Percentiles rank a stretch among this genome's conserved stretches.
phyloP scores from a whole-genome alignment of 2,888 invertebrate genomes.

The Pristionchus fissidentatus region DNA sequence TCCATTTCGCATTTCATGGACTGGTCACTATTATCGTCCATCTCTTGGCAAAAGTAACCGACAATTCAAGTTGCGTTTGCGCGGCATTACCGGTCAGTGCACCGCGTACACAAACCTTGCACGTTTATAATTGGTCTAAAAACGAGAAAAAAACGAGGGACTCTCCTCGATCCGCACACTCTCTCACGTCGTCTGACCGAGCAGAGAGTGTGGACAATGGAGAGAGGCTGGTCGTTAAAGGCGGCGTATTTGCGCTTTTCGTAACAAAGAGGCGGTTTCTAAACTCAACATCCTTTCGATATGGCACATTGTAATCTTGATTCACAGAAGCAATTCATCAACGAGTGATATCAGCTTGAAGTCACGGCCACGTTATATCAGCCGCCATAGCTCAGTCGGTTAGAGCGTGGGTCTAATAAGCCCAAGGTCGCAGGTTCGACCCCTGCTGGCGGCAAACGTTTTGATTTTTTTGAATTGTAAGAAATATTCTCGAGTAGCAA shows the following conservation, averaged over 20 bases:
- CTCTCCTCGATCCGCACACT: neutral
- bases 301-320: too few species aligned
- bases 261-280: too few species aligned
- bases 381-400: slow-evolving; percentile 56
- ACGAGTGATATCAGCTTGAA: too few species aligned
- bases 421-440: slow-evolving; percentile 56
- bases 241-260: neutral
- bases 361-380: too few species aligned
- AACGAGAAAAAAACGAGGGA: too few species aligned
- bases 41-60: neutral
- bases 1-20: neutral
- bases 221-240: neutral
- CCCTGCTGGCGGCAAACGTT: slow-evolving; percentile 48
- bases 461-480: too few species aligned
- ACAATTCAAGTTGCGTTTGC: slow-evolving; percentile 10
- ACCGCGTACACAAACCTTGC: neutral
- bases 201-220: neutral
- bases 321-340: too few species aligned
- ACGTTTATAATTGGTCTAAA: slow-evolving; percentile 12
- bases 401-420: slow-evolving; percentile 58
- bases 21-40: neutral
- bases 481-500: too few species aligned
- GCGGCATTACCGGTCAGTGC: slow-evolving; percentile 14
- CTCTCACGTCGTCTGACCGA: neutral
- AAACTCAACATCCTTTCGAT: too few species aligned